A percentile compares a stretch with the other conserved stretches of the same genome.
These are phyloP conservation scores for Eidolon helvum DNA, from an alignment of 2,113 vertebrate species.

Conservation along the genomic window DNA sequence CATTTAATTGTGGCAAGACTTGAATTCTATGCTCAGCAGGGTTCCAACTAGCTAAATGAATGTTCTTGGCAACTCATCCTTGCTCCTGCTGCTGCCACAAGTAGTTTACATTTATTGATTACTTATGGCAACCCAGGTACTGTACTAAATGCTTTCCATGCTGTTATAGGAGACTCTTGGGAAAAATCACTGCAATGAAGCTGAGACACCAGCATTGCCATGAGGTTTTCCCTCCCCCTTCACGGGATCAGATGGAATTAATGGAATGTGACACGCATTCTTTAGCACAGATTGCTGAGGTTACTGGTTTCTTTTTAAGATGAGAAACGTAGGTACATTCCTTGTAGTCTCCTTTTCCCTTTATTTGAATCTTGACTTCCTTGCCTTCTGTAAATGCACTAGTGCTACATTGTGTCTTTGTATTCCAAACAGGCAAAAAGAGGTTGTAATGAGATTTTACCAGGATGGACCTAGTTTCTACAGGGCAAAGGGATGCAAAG, in stretches of 20 bases:
- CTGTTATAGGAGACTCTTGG: conserved; percentile 46
- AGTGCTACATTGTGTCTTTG: neutral
- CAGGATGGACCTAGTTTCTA: neutral
- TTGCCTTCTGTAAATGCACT: neutral
- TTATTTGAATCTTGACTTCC: neutral
- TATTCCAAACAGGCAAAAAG: neutral
- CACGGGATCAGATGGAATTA: conserved; percentile 16
- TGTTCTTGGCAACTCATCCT: neutral
- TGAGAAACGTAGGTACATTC: neutral
- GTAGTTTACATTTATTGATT: neutral
- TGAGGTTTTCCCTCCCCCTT: neutral
- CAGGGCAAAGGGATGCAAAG: neutral
- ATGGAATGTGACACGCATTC: neutral
- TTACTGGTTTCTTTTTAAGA: neutral
- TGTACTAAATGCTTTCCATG: neutral
- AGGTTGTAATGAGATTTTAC: neutral
- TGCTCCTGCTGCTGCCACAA: neutral
- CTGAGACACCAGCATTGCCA: neutral
- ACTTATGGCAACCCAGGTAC: neutral
- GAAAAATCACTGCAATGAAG: conserved; percentile 27
- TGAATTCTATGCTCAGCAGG: neutral
- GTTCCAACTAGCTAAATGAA: neutral
- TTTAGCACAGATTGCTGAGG: neutral
- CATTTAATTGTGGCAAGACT: neutral
- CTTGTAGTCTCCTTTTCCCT: neutral